Evolutionary conservation across 2,888 invertebrate species (phyloP).

Genomic region (Caenorhabditis afra): DNA sequence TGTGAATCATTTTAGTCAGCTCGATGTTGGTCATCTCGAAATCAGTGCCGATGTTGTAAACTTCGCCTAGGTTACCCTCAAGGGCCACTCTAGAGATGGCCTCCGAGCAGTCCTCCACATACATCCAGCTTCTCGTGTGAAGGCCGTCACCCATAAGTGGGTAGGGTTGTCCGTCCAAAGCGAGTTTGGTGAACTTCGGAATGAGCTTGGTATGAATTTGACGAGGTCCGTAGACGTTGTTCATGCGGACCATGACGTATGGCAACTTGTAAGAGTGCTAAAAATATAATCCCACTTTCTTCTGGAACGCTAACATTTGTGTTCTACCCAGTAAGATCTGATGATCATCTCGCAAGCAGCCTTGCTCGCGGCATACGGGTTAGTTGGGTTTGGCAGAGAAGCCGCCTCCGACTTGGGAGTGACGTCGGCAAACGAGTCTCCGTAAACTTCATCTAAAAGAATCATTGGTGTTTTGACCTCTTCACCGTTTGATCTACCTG

Average conservation of each 20-base stretch:
- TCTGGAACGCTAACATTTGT: background rate
- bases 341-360: slow-evolving; percentile 79
- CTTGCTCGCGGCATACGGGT: slow-evolving; percentile 80
- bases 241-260: slow-evolving; percentile 80
- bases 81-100: slow-evolving; percentile 77
- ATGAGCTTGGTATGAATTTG: slow-evolving; percentile 78
- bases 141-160: slow-evolving; percentile 80
- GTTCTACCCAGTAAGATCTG: slow-evolving; percentile 72
- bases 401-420: slow-evolving; percentile 75
- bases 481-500: slow-evolving; percentile 63
- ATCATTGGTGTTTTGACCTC: too few species aligned
- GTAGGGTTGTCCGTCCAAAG: slow-evolving; percentile 78
- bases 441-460: slow-evolving; percentile 81
- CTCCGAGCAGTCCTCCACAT: slow-evolving; percentile 20
- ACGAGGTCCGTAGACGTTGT: slow-evolving; percentile 73
- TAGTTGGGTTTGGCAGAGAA: slow-evolving; percentile 77
- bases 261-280: slow-evolving; percentile 80
- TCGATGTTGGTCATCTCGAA: slow-evolving; percentile 80
- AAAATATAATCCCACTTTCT: slow-evolving; percentile 59
- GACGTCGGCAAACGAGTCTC: slow-evolving; percentile 77
- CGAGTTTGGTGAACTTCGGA: slow-evolving; percentile 79
- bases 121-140: slow-evolving; percentile 77
- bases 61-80: slow-evolving; percentile 75
- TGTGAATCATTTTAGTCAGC: slow-evolving; percentile 80
- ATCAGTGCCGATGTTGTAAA: slow-evolving; percentile 80